Evolutionary conservation across 1,140 invertebrate genomes (phyloP), one percentile per base, ranked within the genome.

Genomic region (Drosophila fuyamai): DNA sequence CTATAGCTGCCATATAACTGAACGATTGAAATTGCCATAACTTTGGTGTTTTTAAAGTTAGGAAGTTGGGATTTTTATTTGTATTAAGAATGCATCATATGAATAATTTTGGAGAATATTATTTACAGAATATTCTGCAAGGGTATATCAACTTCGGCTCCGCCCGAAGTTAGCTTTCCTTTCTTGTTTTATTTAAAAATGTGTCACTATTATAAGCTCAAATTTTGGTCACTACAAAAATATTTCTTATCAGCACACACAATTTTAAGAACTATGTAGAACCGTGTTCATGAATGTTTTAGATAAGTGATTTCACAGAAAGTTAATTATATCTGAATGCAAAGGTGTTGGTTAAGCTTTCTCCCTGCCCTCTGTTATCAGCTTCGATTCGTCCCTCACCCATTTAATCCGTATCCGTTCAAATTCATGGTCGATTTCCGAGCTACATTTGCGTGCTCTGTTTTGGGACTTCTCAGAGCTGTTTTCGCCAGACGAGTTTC

Each of bases 401-500:
- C 65, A 68, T 38, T 44, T 54, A 54, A 0, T 53, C 65, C 67
- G 27, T 71, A 70, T 57, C 27, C 43, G 63, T 68, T 32, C 35
- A 29, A 29, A 16, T 5, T 71, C 68, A 72, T 41, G 66, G 44
- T 36, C 53, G 12, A 41, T 35, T 50, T 57, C 6, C 32, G 12
- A 71, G 27, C 65, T 71, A 9, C 29, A 50, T 58, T 71, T 58
- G 53, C 66, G 29, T 71, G 51, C 36, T 71, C 41, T 71, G 65
- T 46, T 70, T 70, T 55, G 41, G 47, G 13, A 13, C 27, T 18
- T 40, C 32, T 56, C 57, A 70, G 50, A 68, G 51, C 63, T 71
- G 51, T 71, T 56, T 71, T 71, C 27, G 67, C 51, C 67, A 71
- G 54, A 71, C 65, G 36, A 40, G 67, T 71, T 71, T 71, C 14